Evolutionary conservation across 2,113 vertebrate genomes (phyloP).

Genomic region (Oryzias celebensis): DNA sequence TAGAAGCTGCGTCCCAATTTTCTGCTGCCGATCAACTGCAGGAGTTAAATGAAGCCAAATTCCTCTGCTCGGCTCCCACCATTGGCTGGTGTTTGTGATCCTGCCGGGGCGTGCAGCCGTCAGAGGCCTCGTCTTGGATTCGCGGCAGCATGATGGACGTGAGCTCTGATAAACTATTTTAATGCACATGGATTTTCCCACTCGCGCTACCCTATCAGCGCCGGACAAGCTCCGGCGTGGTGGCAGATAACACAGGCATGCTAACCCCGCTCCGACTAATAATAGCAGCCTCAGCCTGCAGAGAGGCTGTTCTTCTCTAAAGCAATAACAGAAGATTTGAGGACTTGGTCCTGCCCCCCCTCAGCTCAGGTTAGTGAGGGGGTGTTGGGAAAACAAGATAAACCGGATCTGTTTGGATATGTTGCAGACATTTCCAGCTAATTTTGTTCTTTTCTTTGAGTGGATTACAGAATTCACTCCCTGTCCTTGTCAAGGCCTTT

Average conservation of each 20-base stretch:
- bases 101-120: no score
- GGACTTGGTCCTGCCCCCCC: conserved; percentile 12
- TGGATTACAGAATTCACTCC: conserved; percentile 7
- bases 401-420: background rate
- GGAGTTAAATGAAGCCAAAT: no score
- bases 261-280: conserved; percentile 67
- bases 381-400: conserved; percentile 45
- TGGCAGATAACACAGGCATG: conserved; percentile 74
- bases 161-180: conserved; percentile 68
- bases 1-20: no score
- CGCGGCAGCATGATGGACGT: conserved; percentile 63
- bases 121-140: background rate
- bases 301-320: conserved; percentile 15
- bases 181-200: conserved; percentile 70
- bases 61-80: no score
- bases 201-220: conserved; percentile 66
- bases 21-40: no score
- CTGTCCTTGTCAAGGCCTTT: conserved; percentile 50
- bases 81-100: no score
- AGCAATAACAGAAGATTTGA: conserved; percentile 59
- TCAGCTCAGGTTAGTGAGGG: conserved; percentile 37
- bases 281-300: conserved; percentile 65
- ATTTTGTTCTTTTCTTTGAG: no score
- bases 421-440: no score
- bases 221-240: conserved; percentile 61